phyloP scores from a whole-genome alignment of 2,888 invertebrate species.

The Melieria picta region DNA sequence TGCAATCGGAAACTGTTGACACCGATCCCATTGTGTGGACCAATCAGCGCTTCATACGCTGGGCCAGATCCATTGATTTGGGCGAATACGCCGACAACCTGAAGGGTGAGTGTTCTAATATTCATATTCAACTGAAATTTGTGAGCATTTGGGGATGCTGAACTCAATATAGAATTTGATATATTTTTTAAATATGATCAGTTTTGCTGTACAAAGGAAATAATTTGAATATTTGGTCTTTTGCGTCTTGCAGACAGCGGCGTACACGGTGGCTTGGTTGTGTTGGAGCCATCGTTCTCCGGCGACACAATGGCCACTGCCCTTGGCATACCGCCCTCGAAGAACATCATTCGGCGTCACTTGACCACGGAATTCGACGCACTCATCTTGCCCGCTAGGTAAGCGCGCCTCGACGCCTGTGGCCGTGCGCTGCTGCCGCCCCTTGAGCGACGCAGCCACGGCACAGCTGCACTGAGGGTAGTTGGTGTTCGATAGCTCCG shows the following conservation, averaged over 20 bases:
- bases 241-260: constrained; percentile 79
- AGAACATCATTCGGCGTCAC: constrained; percentile 92
- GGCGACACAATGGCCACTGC: constrained; percentile 95
- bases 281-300: constrained; percentile 92
- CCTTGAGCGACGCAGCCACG: no score
- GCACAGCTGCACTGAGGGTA: no score
- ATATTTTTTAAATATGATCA: no score
- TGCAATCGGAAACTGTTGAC: constrained; percentile 88
- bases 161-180: no score
- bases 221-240: neutral
- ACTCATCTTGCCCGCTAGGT: constrained; percentile 93
- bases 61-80: constrained; percentile 93
- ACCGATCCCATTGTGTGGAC: constrained; percentile 96
- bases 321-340: constrained; percentile 89
- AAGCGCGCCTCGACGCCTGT: constrained; percentile 48
- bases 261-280: constrained; percentile 93
- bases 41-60: constrained; percentile 91
- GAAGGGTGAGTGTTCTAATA: constrained; percentile 73
- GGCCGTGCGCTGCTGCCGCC: no score
- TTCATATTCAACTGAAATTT: no score
- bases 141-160: no score
- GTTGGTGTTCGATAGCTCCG: no score
- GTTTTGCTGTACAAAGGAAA: no score
- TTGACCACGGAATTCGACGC: constrained; percentile 91
- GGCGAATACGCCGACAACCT: constrained; percentile 93